These are phyloP conservation scores for Acanthacorydalis orientalis DNA, from an alignment of 2,888 invertebrate species.

Conservation along the genomic window DNA sequence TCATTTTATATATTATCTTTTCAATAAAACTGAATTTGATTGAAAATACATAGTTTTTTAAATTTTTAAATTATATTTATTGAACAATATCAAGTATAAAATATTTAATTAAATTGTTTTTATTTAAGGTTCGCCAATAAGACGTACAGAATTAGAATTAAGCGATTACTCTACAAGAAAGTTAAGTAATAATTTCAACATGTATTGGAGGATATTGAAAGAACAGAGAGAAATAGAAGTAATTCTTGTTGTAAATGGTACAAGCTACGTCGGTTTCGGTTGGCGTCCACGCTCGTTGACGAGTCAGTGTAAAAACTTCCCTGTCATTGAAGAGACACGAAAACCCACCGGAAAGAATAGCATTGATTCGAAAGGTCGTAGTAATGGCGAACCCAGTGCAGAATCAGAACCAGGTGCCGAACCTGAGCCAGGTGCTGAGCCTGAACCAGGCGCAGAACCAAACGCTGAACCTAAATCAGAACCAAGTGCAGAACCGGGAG, in stretches of 20 bases:
- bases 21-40: too few species aligned
- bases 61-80: not conserved
- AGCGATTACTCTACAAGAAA: conserved; percentile 50
- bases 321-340: conserved; percentile 29
- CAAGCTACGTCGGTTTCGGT: conserved; percentile 79
- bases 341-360: too few species aligned
- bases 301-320: conserved; percentile 65
- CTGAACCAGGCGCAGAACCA: conserved; percentile 19
- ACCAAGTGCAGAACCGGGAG: conserved; percentile 16
- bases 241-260: conserved; percentile 72
- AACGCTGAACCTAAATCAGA: conserved; percentile 17
- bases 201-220: conserved; percentile 74
- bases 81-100: not conserved
- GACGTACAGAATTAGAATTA: conserved; percentile 53
- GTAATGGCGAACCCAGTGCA: conserved; percentile 21
- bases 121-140: conserved; percentile 52
- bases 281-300: conserved; percentile 72
- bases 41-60: conserved; percentile 1
- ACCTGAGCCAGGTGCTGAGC: conserved; percentile 23
- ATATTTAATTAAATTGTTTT: not conserved
- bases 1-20: too few species aligned
- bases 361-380: conserved; percentile 13
- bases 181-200: conserved; percentile 53
- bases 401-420: conserved; percentile 20
- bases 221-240: conserved; percentile 78